Evolutionary conservation across 2,888 invertebrate species (phyloP).

Genomic region (Drosophila ezoana): DNA sequence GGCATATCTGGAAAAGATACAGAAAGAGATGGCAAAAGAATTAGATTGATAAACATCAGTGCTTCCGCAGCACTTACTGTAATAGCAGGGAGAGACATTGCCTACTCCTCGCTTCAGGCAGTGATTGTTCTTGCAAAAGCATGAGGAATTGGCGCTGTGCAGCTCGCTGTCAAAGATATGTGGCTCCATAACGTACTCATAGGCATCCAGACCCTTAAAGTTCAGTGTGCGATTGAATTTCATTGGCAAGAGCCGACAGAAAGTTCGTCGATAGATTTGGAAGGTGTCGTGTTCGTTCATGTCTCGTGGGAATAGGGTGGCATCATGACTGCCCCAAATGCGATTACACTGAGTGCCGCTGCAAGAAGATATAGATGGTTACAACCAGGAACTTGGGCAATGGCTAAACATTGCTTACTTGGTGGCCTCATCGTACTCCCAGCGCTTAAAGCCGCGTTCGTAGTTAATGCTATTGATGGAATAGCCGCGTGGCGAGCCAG

Average conservation of each 20-base stretch:
- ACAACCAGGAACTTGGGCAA: fast-evolving
- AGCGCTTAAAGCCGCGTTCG: slow-evolving; percentile 88
- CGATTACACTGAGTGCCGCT: slow-evolving; percentile 88
- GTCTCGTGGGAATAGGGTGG: slow-evolving; percentile 89
- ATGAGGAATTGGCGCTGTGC: slow-evolving; percentile 87
- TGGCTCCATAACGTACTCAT: slow-evolving; percentile 87
- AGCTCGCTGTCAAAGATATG: slow-evolving; percentile 87
- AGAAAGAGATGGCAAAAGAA: not conserved
- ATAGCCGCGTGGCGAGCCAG: slow-evolving; percentile 83
- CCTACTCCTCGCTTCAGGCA: slow-evolving; percentile 88
- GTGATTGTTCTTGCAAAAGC: slow-evolving; percentile 87
- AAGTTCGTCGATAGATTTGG: slow-evolving; percentile 89
- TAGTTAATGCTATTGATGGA: slow-evolving; percentile 88
- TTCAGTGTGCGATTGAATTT: slow-evolving; percentile 83
- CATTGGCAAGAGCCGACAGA: slow-evolving; percentile 90
- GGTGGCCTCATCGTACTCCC: slow-evolving; percentile 86
- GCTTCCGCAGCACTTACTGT: slow-evolving; percentile 86
- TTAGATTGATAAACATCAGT: not conserved
- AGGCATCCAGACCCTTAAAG: slow-evolving; percentile 86
- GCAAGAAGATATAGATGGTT: not conserved
- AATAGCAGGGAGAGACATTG: slow-evolving; percentile 90
- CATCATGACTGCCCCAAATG: slow-evolving; percentile 90
- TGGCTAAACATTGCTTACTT: slow-evolving; percentile 62
- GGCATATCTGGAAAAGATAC: slow-evolving; percentile 87
- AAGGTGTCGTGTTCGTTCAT: slow-evolving; percentile 87